Percentiles rank a stretch among this genome's conserved stretches.
phyloP scores from a whole-genome alignment of 2,797 vertebrate species.

The Loris lydekkerianus region DNA sequence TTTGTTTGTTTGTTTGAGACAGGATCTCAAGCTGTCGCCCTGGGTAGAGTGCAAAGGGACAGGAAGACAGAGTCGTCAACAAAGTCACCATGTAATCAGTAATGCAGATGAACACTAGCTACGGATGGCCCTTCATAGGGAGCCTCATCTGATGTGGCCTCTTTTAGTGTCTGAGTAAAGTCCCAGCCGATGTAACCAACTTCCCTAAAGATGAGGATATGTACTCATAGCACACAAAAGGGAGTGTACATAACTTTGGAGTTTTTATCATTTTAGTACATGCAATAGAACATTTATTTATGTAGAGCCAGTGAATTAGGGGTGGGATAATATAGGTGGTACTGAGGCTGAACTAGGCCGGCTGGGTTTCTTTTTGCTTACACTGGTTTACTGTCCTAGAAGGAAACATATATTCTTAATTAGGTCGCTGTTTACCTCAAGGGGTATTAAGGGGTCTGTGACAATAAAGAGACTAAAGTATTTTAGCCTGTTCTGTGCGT shows the following conservation, averaged over 20 bases:
- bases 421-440: not conserved
- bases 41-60: not conserved
- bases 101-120: not conserved
- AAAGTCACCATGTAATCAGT: not conserved
- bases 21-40: no score
- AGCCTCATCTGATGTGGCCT: not conserved
- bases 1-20: no score
- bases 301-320: not conserved
- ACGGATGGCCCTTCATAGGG: not conserved
- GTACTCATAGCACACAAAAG: not conserved
- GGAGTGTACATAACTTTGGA: not conserved
- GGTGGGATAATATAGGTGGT: not conserved
- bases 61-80: not conserved
- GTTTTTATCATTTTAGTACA: not conserved
- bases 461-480: not conserved
- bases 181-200: not conserved
- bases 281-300: not conserved
- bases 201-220: not conserved
- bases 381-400: not conserved
- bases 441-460: not conserved
- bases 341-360: not conserved
- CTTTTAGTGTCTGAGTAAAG: not conserved
- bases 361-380: not conserved
- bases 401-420: not conserved
- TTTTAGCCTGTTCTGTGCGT: conserved; percentile 10